These are phyloP conservation scores for Oxycera nigricornis DNA, from an alignment of 2,888 invertebrate species.

Conservation along the genomic window DNA sequence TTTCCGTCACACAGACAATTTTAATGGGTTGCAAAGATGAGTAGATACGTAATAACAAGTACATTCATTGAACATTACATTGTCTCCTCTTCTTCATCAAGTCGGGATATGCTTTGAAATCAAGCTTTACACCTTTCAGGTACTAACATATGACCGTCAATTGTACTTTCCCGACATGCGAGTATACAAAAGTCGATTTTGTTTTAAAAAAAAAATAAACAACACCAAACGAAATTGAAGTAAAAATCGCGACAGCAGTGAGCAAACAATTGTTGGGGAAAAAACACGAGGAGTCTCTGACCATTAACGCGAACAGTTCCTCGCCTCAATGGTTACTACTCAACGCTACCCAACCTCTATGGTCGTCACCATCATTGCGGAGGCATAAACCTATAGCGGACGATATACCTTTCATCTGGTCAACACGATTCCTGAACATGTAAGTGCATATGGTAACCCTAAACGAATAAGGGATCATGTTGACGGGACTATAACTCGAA, in stretches of 20 bases:
- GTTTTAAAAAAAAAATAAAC: constrained; percentile 12
- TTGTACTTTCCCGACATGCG: neutral
- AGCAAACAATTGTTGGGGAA: constrained; percentile 6
- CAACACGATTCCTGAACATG: constrained; percentile 16
- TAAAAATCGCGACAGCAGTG: constrained; percentile 32
- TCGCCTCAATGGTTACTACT: constrained; percentile 5
- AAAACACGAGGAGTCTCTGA: neutral
- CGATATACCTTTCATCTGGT: neutral
- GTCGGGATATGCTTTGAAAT: neutral
- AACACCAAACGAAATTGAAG: constrained; percentile 13
- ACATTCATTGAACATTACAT: neutral
- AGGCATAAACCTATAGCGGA: neutral
- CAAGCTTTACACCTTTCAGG: constrained; percentile 10
- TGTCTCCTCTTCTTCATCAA: neutral
- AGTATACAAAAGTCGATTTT: neutral
- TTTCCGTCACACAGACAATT: constrained; percentile 38
- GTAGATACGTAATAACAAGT: neutral
- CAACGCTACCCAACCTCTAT: constrained; percentile 1
- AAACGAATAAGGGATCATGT: constrained; percentile 16
- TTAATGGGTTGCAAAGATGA: constrained; percentile 13
- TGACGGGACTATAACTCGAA: neutral
- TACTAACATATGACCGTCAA: neutral
- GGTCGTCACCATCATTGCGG: constrained; percentile 24
- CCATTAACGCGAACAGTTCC: constrained; percentile 8
- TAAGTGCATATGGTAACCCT: constrained; percentile 27